Evolutionary conservation across 2,888 invertebrate genomes (phyloP), one percentile per base, ranked within the genome.

Genomic region (Troides oblongomaculatus): DNA sequence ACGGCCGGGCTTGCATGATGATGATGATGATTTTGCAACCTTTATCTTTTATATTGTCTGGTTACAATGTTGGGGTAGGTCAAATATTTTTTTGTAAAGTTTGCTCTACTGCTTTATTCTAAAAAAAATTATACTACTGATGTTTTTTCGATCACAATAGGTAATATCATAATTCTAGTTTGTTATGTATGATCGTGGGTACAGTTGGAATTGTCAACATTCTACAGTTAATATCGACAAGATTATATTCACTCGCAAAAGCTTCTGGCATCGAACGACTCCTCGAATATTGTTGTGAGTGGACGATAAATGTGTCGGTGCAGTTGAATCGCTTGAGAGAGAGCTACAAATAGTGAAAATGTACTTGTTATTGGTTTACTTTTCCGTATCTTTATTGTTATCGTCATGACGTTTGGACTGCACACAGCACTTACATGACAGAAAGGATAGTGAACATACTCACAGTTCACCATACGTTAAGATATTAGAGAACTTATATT

Each of bases 221-320:
- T 53, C n/a, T 7, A n/a, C n/a, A 53, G 53, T n/a, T n/a, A 53
- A 53, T 53, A 53, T n/a, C 53, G 53, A 53, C 18, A 53, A n/a
- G 59, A 50, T 63, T 63, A 58, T 63, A 68, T 62, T 59, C 57
- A 62, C 58, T 68, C 36, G 21, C 25, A 50, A 59, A 63, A 36
- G 58, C 58, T 64, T 68, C 68, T 50, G 30, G 58, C 57, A 59
- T 63, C 68, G 58, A 36, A 64, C 46, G 59, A 58, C 59, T 68
- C 63, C 53, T 68, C 63, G 68, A 68, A 59, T 59, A 36, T 50
- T 68, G 68, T 63, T 50, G 46, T 59, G 68, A 64, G 53, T 23
- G 25, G 30, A 64, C 63, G 59, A 68, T 68, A 68, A 68, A 68
- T 64, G 36, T 64, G 50, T 59, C 59, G 50, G 17, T 59, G 53